Evolutionary conservation across 2,888 invertebrate genomes (phyloP), one percentile per base, ranked within the genome.

Genomic region (Hylaea fasciaria): DNA sequence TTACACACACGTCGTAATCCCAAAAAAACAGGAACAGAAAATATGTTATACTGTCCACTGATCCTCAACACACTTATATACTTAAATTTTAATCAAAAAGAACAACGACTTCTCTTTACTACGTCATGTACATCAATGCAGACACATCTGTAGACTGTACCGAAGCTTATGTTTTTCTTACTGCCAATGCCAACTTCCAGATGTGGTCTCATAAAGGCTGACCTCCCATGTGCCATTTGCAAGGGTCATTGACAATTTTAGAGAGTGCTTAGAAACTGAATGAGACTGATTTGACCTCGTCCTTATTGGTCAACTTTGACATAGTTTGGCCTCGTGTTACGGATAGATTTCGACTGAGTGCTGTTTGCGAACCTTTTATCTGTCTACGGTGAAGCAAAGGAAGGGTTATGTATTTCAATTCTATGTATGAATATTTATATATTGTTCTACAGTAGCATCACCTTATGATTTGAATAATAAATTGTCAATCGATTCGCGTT

Each of bases 281-380:
- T 55, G 69, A 50, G 66, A 62, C 65, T 68, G 64, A 62, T 45
- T 37, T 59, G 70, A 60, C 82, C 81, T 74, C 77, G 83, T 74
- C 65, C 78, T 72, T 73, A 57, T 77, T 79, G 62, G 72, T 71
- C 71, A 72, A 73, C 70, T 76, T 61, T 74, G 73, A 75, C 82
- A 60, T 41, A 12, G 45, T 47, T 76, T 81, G 77, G 73, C 49
- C 43, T 56, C 49, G 60, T 58, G 62, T 32, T 22, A 52, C n/a
- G 13, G 41, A 9, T 35, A 41, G 9, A 13, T 29, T 10, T 28
- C n/a, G 28, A 39, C 3, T 32, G 7, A 32, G 32, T 32, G 32
- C 32, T 7, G 32, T 32, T 32, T 32, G 32, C n/a, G 37, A 37
- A 37, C 3, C 3, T 35, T 35, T 11, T 35, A 35, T 9, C 22